Evolutionary conservation across 2,888 invertebrate species (phyloP), one percentile per base, ranked within the genome.

Genomic region (Icerya purchasi): DNA sequence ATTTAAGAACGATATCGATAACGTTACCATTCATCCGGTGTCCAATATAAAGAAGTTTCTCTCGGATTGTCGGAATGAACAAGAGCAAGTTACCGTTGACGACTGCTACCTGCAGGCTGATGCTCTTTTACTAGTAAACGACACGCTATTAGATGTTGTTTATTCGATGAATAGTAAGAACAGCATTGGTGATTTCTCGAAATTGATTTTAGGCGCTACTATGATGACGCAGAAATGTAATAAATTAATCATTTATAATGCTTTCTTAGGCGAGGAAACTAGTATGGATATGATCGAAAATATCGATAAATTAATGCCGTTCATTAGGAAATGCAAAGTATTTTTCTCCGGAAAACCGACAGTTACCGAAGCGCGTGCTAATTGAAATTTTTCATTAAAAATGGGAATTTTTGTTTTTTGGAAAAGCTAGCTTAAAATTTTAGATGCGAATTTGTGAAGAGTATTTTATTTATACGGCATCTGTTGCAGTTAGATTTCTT

Each of bases 261-360:
- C 56, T 2, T 56, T 10, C 18, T 21, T 22, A 21, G 60, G 60
- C 1, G 21, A 25, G 19, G 60, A 60, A 22, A 52, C 36, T 2
- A 56, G 56, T 49, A 36, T 60, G 1, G 19, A 10, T 1, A 50
- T 60, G 52, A 24, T 36, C 1, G 2, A 22, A 5, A 22, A 53
- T 19, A 25, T 25, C 20, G 10, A n/a, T 21, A 25, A 51, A 8
- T 1, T 58, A 19, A 21, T 24, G 21, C 25, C 53, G 1, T 58
- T 58, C n/a, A 21, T 58, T 20, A 8, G 21, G 10, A 25, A 14
- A 20, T 36, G 53, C 18, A 69, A 14, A 36, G 36, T n/a, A n/a
- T n/a, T n/a, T n/a, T n/a, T n/a, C n/a, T n/a, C n/a, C n/a, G n/a
- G n/a, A n/a, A n/a, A n/a, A n/a, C n/a, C n/a, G n/a, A n/a, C n/a